Percentiles rank a stretch among this genome's conserved stretches.
Evolutionary conservation across 1,140 invertebrate species (phyloP).

Genomic region (Trypoxylus dichotomus): DNA sequence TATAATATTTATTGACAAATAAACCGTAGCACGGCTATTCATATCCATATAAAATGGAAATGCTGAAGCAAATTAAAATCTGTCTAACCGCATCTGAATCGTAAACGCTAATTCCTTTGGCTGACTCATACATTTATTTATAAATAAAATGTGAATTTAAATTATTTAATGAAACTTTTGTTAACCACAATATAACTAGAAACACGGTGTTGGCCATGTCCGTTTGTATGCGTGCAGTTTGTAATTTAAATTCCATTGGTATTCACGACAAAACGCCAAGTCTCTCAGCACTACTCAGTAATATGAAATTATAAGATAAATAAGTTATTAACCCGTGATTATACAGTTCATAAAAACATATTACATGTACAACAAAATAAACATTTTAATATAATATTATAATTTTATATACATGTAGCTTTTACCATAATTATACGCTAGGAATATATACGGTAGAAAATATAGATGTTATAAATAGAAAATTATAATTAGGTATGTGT

Average conservation of each 20-base stretch:
- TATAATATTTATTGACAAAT: neutral
- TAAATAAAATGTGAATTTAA: neutral
- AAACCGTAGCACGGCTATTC: neutral
- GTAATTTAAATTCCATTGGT: slow-evolving; percentile 17
- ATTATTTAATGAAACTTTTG: slow-evolving; percentile 1
- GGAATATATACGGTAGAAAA: neutral
- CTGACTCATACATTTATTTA: slow-evolving; percentile 19
- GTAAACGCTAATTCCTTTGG: neutral
- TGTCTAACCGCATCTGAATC: neutral
- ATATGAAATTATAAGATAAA: slow-evolving; percentile 13
- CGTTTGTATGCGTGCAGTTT: neutral
- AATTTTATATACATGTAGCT: neutral
- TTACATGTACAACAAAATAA: neutral
- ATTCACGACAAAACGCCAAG: neutral
- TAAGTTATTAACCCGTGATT: slow-evolving; percentile 12
- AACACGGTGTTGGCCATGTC: neutral
- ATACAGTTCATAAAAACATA: neutral
- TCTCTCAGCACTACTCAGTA: neutral
- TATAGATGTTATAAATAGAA: neutral
- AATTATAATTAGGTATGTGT: neutral
- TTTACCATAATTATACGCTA: neutral
- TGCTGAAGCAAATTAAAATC: neutral
- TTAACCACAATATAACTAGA: neutral
- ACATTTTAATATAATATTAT: slow-evolving; percentile 1
- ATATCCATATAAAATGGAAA: neutral